Base-by-base conservation (phyloP, 2,113 vertebrate species). In the Anthoscopus minutus region DNA sequence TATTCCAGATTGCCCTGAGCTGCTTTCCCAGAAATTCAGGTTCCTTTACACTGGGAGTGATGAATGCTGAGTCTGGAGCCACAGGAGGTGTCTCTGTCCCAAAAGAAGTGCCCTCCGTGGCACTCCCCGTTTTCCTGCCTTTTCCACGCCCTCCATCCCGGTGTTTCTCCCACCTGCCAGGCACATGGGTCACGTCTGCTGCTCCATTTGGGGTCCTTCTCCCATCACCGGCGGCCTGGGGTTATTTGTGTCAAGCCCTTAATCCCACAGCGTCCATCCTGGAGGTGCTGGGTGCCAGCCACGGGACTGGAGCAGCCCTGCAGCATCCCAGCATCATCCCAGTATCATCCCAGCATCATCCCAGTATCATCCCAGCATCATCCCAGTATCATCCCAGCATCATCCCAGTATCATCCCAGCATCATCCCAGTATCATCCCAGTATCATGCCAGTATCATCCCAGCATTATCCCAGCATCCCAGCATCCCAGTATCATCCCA, bases 171-270 rank as follows among this genome's bases (percentile, higher is more conserved):
- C 81, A 51, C 7, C 84, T 33, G 0, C n/a, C 60, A 38, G 65
- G 69, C 88, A 10, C 42, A 2, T 38, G 48, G 27, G 54, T 13
- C 82, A 66, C 92, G 47, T 88, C 86, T 84, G 70, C 92, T 24
- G 90, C 86, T 78, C 85, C 60, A 93, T 93, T 92, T 76, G 53
- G 66, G 70, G 74, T 91, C 62, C 91, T 84, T 91, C 96, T 97
- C 94, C 62, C 70, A 5, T 96, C 93, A 81, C 94, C 84, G 18
- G 3, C 4, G 69, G 92, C 60, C 82, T 57, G 86, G 81, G 87
- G 92, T 86, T 96, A 95, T 95, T 95, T 96, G 92, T 95, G 88
- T 37, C 69, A 7, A 5, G 50, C 48, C 94, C 91, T 89, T 35
- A 51, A 74, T 14, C 73, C 85, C 88, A 50, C 56, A 38, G 56